Evolutionary conservation across 2,113 vertebrate genomes (phyloP), one percentile per base, ranked within the genome.

Genomic region (Melanerpes aurifrons): DNA sequence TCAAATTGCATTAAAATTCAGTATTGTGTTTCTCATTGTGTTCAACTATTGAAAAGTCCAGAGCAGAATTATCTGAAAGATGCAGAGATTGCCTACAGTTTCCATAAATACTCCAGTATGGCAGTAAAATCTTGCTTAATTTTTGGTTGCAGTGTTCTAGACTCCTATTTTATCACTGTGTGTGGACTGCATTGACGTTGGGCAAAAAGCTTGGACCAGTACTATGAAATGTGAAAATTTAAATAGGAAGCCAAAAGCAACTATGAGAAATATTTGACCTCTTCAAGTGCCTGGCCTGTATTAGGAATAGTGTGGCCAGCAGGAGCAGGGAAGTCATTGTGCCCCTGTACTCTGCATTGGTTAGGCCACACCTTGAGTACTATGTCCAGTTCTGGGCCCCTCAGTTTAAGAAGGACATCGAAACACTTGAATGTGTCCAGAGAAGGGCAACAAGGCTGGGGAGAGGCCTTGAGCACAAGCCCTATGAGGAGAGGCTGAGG

Each of bases 1-100:
- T 66, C 79, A 74, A 79, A 85, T 68, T 63, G 40, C 78, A 87
- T 92, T 87, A 95, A 87, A 95, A 90, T 92, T 47, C 81, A 93
- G 92, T 80, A 93, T 24, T 74, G 35, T 45, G 13, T 5, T 89
- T 96, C 80, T 87, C 21, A 66, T 85, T 96, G 92, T 95, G 14
- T 81, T 90, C 56, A 71, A 72, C 31, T 86, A 25, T 69, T 91
- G 9, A 77, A 57, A 91, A 95, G 78, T 64, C 59, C 3, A 1
- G 73, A 88, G 16, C 16, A 56, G 53, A 57, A 87, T 93, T 94
- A 96, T 62, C 86, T 85, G 66, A 40, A 93, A 87, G 86, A 85
- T 69, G 37, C 63, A 37, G 71, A 89, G 48, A 91, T 71, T 75
- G 20, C 47, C 62, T 24, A 3, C 81, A 54, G 45, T 84, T 95